Evolutionary conservation across 2,797 vertebrate genomes (phyloP).

Genomic region (Serranus cabrilla): DNA sequence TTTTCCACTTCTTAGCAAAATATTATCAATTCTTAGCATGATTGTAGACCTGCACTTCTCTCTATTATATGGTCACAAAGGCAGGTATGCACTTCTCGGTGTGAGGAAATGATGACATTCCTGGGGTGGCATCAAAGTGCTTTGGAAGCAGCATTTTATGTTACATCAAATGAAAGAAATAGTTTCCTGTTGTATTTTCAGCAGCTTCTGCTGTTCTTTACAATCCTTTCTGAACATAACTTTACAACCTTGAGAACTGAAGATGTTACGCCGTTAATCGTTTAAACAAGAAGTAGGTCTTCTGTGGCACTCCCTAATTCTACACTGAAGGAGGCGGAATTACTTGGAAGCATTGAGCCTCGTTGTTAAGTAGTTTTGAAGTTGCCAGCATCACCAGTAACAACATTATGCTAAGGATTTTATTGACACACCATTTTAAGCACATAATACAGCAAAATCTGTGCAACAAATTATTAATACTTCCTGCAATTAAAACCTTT

Average conservation of each 20-base stretch:
- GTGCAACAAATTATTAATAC: background rate
- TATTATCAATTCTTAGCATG: conserved; percentile 71
- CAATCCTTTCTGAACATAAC: conserved; percentile 34
- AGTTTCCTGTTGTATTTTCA: conserved; percentile 36
- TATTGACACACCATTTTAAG: background rate
- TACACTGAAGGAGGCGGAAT: conserved; percentile 3
- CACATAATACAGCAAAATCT: background rate
- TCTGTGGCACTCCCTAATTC: background rate
- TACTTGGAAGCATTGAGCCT: conserved; percentile 6
- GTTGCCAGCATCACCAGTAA: background rate
- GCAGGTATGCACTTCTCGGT: conserved; percentile 53
- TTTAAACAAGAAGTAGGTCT: conserved; percentile 31
- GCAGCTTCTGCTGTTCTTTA: conserved; percentile 23
- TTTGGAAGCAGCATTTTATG: conserved; percentile 60
- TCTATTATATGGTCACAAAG: conserved; percentile 66
- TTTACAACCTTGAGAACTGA: conserved; percentile 59
- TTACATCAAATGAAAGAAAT: conserved; percentile 61
- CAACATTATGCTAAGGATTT: background rate
- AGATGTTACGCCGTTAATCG: conserved; percentile 17
- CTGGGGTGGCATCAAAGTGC: conserved; percentile 58
- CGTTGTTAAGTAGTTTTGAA: background rate
- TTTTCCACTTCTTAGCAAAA: conserved; percentile 69
- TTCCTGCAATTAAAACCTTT: background rate
- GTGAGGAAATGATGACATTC: conserved; percentile 70
- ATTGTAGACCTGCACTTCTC: conserved; percentile 60